Percentiles rank a stretch among this genome's conserved stretches.
Evolutionary conservation across 2,888 invertebrate species (phyloP).

Genomic region (Drosophila paracracens): DNA sequence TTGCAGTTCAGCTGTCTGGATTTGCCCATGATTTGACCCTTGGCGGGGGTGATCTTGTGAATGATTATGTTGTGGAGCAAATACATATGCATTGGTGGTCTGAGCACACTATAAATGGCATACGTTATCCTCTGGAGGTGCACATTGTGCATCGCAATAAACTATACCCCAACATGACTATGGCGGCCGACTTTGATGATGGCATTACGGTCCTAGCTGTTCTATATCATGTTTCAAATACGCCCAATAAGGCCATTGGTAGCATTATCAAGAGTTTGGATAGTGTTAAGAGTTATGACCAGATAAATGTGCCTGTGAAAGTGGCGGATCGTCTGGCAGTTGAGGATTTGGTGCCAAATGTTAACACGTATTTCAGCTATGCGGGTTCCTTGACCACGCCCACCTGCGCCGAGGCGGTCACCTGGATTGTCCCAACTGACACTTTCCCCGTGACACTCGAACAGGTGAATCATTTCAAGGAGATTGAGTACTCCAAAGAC

Average conservation of each 20-base stretch:
- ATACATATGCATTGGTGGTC: conserved; percentile 94
- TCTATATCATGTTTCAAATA: conserved; percentile 86
- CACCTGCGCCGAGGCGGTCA: conserved; percentile 89
- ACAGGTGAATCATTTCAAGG: conserved; percentile 85
- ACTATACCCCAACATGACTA: conserved; percentile 85
- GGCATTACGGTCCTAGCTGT: conserved; percentile 89
- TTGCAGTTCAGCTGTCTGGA: conserved; percentile 77
- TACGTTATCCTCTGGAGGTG: conserved; percentile 88
- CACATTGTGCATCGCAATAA: conserved; percentile 89
- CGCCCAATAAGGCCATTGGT: conserved; percentile 76
- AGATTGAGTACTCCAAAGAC: conserved; percentile 82
- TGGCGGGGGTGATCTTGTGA: conserved; percentile 86
- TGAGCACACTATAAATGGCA: conserved; percentile 91
- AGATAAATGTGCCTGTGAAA: conserved; percentile 68
- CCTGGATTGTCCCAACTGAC: conserved; percentile 89
- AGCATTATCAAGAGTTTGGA: conserved; percentile 78
- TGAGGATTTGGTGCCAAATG: conserved; percentile 86
- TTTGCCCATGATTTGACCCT: conserved; percentile 79
- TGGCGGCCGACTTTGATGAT: conserved; percentile 86
- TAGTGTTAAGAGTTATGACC: conserved; percentile 69
- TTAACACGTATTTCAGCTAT: conserved; percentile 88
- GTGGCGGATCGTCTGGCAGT: conserved; percentile 73
- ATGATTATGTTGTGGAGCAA: conserved; percentile 88
- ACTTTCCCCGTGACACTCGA: conserved; percentile 86
- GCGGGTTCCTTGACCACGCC: conserved; percentile 92